Evolutionary conservation across 2,888 invertebrate genomes (phyloP), one percentile per base, ranked within the genome.

Genomic region (Caradrina clavipalpis): DNA sequence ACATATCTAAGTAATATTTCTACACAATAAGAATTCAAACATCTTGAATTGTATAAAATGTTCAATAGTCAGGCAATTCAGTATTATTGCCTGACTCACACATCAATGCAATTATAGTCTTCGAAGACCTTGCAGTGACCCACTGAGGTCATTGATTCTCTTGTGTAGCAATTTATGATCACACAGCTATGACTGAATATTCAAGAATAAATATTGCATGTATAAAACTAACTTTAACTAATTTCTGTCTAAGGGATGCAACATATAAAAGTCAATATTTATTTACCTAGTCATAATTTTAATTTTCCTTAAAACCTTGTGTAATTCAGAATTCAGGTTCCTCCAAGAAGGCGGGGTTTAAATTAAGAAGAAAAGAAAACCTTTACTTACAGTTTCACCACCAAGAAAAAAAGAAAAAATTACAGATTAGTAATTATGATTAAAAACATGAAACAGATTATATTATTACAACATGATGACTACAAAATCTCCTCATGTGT

Each of bases 71-170:
- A 26, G 26, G 26, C 26, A 26, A 26, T 45, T 21, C 55, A 73
- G 15, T 49, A 49, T 11, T 49, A 31, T 61, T 42, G 42, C 8
- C 56, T 76, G 76, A 76, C 22, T 68, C 76, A 67, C 11, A 1
- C 15, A 11, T 4, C 21, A 77, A 39, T 63, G 63, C 63, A 62
- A 47, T 45, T 45, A 45, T 19, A 49, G 55, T 62, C 50, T 59
- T 31, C 10, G 54, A 55, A 70, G 77, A 70, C 70, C 77, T 73
- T 73, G 73, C 60, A 60, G 0, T 56, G 56, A 69, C 77, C 77
- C 19, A 57, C 17, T 47, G 22, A 76, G 73, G 77, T 73, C 70
- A 70, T 76, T 76, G 77, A 73, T 76, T 49, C 55, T 47, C 39
- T 69, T 67, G 76, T 75, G 39, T 22, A 54, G 69, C 57, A 76